Base-by-base conservation (phyloP, 2,797 vertebrate species). In the Pogonophryne albipinna region DNA sequence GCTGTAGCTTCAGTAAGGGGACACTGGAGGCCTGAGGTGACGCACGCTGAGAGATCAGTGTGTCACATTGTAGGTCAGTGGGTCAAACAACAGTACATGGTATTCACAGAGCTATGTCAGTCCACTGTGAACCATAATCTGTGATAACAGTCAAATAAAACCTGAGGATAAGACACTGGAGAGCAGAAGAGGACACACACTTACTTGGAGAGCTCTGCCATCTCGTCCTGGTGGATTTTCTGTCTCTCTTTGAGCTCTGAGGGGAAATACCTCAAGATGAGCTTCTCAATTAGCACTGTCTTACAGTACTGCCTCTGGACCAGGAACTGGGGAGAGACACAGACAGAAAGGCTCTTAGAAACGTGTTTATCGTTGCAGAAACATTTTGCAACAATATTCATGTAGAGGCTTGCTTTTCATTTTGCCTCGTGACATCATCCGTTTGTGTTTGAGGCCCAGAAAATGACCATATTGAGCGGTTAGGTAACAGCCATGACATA, bases 211-310 rank as follows among this genome's bases (percentile, higher is more conserved):
- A 94, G 67, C 79, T 94, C 92, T 17, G 90, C 92, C 83, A 93
- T 88, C 73, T 98, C 97, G 80, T 98, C 97, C 83, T 96, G 95
- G 70, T 96, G 95, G 69, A 97, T 87, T 81, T 95, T 97, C 89
- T 95, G 96, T 85, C 97, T 95, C 78, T 98, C 97, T 65, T 88
- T 90, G 60, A 98, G 93, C 68, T 97, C 97, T 41, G 95, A 93
- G 7, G 94, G 94, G 91, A 99, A 93, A 90, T 96, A 98, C 59
- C 89, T 95, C 19, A 87, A 97, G 94, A 94, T 93, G 60, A 98
- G 90, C 65, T 96, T 96, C 93, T 99, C 96, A 65, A 96, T 96
- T 84, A 98, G 83, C 66, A 95, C 70, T 0, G 96, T 97, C 90
- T 96, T 96, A 81, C 94, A 95, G 82, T 96, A 97, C 62, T 95